These are phyloP conservation scores for Barypeithes pellucidus DNA, from an alignment of 2,888 invertebrate species.

Conservation along the genomic window DNA sequence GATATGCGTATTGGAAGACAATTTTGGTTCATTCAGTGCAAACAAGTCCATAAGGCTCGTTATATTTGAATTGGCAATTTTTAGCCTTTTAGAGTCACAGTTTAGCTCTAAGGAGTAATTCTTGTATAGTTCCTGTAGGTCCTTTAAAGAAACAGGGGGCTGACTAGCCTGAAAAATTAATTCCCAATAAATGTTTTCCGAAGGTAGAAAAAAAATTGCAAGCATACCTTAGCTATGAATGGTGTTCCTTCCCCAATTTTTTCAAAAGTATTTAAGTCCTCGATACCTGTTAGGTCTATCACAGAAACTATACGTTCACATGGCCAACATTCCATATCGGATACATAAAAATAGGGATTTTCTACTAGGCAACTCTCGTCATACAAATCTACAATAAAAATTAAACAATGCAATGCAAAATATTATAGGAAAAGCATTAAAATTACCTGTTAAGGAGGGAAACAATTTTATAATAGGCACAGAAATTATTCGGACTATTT, in stretches of 20 bases:
- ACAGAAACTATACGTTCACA: constrained; percentile 82
- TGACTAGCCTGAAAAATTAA: constrained; percentile 74
- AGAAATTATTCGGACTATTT: constrained; percentile 80
- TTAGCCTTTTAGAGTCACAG: constrained; percentile 77
- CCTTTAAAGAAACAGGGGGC: constrained; percentile 72
- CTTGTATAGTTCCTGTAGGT: constrained; percentile 75
- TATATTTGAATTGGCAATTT: constrained; percentile 63
- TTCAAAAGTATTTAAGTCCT: constrained; percentile 67
- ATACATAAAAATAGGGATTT: constrained; percentile 87
- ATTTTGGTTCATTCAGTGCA: constrained; percentile 50
- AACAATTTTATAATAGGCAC: constrained; percentile 84
- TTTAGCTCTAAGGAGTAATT: constrained; percentile 76
- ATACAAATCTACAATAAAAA: constrained; percentile 79
- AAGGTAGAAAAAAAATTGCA: background rate
- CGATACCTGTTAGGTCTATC: constrained; percentile 77
- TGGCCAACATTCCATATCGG: constrained; percentile 90
- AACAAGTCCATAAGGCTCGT: constrained; percentile 61
- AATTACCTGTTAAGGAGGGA: constrained; percentile 81
- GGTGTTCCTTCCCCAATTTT: constrained; percentile 74
- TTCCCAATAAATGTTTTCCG: constrained; percentile 8
- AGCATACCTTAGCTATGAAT: constrained; percentile 72
- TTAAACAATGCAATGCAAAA: constrained; percentile 64
- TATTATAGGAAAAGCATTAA: background rate
- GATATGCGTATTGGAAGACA: constrained; percentile 63
- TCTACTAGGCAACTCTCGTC: constrained; percentile 89